A percentile compares a stretch with the other conserved stretches of the same genome.
These are phyloP conservation scores for Cossypha polioptera DNA, from an alignment of 2,797 vertebrate genomes.

Conservation along the genomic window DNA sequence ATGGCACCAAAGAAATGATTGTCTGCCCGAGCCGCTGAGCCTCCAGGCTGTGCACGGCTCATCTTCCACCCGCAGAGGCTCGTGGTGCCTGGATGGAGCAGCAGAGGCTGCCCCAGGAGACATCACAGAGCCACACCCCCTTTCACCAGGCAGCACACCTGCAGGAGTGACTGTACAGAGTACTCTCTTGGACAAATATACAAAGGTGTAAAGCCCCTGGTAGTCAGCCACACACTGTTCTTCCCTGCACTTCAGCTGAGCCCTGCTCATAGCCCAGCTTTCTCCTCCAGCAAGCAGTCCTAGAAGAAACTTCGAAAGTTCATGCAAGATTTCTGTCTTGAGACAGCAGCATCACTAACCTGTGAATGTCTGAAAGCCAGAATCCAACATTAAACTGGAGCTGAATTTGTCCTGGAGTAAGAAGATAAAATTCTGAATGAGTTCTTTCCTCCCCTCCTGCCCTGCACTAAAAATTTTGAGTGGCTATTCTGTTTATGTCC, in stretches of 20 bases:
- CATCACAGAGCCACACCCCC: background rate
- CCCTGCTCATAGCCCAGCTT: background rate
- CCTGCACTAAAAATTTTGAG: background rate
- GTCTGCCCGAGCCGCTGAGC: background rate
- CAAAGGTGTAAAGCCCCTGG: accelerated
- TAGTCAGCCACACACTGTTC: background rate
- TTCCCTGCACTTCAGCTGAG: background rate
- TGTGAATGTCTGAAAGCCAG: background rate
- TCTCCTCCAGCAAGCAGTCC: background rate
- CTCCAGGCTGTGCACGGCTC: background rate
- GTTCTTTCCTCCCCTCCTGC: background rate
- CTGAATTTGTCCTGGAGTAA: background rate
- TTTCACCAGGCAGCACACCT: background rate
- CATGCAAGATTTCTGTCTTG: background rate
- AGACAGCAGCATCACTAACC: background rate
- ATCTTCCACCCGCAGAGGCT: background rate
- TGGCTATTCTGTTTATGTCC: background rate
- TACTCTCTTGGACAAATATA: background rate
- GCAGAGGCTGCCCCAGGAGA: background rate
- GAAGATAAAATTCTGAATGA: background rate
- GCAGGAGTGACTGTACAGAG: background rate
- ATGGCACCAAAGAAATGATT: background rate
- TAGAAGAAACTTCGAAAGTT: background rate
- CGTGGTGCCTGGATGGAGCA: background rate
- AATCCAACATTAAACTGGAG: background rate